Conservation (phyloP, 2,113 vertebrate genomes). For the Serinus canaria region DNA sequence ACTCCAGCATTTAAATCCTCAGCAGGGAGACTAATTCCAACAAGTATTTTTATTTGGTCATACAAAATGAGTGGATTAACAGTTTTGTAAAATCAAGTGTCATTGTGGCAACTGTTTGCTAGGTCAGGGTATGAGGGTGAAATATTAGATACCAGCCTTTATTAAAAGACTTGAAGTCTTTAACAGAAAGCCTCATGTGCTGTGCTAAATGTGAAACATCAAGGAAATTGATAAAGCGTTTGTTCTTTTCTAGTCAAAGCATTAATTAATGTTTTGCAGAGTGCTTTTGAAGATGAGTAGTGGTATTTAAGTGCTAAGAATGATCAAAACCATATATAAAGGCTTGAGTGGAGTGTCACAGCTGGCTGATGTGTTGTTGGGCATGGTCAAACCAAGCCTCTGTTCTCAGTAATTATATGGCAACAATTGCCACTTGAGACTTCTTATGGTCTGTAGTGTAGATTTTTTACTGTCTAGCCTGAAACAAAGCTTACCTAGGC, state of each 20-base stretch:
- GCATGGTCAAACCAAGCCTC: not conserved
- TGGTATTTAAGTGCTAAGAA: not conserved
- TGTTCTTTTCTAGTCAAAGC: constrained; percentile 12
- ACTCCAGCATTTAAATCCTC: not conserved
- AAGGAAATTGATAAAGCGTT: not conserved
- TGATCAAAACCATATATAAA: not conserved
- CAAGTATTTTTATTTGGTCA: not conserved
- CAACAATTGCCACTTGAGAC: not conserved
- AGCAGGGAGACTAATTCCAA: not conserved
- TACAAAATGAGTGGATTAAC: not conserved
- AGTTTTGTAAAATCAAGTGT: not conserved
- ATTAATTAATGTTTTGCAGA: constrained; percentile 13
- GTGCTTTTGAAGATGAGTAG: constrained; percentile 32
- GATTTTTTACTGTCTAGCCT: not conserved
- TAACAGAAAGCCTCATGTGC: not conserved
- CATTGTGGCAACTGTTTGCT: not conserved
- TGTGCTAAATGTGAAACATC: not conserved
- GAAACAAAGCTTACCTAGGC: not conserved
- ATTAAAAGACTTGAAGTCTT: not conserved
- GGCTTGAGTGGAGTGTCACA: not conserved
- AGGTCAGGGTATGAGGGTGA: not conserved
- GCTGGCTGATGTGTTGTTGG: not conserved
- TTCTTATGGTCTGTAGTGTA: not conserved
- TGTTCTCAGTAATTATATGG: not conserved
- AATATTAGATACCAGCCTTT: not conserved